Percentiles rank a stretch among this genome's conserved stretches.
Conservation (phyloP, 92 coral and sea anemone genomes). For the Palythoa grandis region DNA sequence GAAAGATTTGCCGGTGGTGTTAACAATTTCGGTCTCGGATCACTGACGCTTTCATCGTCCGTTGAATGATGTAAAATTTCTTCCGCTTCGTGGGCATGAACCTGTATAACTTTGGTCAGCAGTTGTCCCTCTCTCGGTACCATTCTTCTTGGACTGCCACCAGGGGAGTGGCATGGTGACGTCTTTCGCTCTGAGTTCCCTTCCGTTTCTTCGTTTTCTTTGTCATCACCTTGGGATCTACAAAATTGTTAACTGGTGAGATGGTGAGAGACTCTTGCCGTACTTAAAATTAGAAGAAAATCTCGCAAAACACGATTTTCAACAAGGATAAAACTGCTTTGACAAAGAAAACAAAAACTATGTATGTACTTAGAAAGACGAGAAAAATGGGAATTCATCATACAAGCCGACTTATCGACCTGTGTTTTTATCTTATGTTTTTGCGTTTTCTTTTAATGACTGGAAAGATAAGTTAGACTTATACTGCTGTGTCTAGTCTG, state of each 20-base stretch:
- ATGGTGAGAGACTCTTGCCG: not conserved
- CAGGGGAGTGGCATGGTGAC: conserved; percentile 37
- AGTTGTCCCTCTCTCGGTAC: conserved; percentile 87
- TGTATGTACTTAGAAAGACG: too few relatives aligned
- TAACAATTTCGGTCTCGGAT: conserved; percentile 8
- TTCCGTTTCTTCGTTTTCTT: conserved; percentile 59
- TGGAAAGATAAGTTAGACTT: too few relatives aligned
- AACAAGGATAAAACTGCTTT: too few relatives aligned
- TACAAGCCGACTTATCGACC: too few relatives aligned
- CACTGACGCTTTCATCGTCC: conserved; percentile 73
- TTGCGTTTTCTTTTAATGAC: too few relatives aligned
- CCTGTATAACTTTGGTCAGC: conserved; percentile 75
- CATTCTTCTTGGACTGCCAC: conserved; percentile 71
- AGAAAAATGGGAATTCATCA: too few relatives aligned
- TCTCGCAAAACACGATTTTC: too few relatives aligned
- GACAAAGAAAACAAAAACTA: too few relatives aligned
- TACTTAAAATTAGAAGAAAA: too few relatives aligned
- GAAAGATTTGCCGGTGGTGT: conserved; percentile 39
- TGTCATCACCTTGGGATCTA: conserved; percentile 34
- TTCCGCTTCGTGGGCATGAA: conserved; percentile 88
- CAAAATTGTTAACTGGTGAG: not conserved
- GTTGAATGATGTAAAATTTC: conserved; percentile 88
- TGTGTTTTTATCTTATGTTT: too few relatives aligned
- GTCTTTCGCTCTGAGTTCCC: conserved; percentile 40
- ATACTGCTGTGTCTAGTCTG: too few relatives aligned